Conservation (phyloP, 1,140 invertebrate genomes). For the Trialeurodes vaporariorum region DNA sequence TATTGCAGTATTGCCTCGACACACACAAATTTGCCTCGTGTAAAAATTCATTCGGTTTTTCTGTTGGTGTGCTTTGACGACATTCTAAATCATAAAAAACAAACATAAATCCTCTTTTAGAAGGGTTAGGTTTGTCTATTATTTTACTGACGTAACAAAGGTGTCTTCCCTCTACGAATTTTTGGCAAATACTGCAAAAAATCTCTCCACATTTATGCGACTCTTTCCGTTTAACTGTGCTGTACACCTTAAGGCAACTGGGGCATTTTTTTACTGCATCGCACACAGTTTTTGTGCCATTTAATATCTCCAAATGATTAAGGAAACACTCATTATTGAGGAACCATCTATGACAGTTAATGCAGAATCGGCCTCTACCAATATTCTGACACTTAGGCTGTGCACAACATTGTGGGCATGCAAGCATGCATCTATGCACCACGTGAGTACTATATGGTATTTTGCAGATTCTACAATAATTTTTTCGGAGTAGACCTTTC, state of each 20-base stretch:
- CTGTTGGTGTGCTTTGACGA: neutral
- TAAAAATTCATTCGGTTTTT: neutral
- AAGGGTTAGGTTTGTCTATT: neutral
- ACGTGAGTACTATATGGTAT: neutral
- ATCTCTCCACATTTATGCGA: neutral
- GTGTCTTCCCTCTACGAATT: neutral
- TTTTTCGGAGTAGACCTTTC: neutral
- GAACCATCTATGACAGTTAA: no score
- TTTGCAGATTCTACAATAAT: neutral
- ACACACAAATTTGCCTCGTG: conserved; percentile 6
- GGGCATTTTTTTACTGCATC: no score
- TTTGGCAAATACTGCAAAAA: neutral
- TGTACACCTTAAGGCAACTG: neutral
- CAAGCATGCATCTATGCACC: neutral
- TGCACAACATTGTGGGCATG: no score
- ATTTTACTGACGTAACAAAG: neutral
- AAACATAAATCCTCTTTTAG: neutral
- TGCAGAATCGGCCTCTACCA: no score
- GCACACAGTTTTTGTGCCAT: no score
- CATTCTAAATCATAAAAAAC: conserved; percentile 10
- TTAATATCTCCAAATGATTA: no score
- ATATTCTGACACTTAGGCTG: no score
- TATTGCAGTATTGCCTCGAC: neutral
- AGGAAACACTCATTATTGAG: no score
- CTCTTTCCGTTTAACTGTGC: neutral